A percentile compares a stretch with the other conserved stretches of the same genome.
Conservation (phyloP, 2,888 invertebrate species). For the Nymphalis urticae region DNA sequence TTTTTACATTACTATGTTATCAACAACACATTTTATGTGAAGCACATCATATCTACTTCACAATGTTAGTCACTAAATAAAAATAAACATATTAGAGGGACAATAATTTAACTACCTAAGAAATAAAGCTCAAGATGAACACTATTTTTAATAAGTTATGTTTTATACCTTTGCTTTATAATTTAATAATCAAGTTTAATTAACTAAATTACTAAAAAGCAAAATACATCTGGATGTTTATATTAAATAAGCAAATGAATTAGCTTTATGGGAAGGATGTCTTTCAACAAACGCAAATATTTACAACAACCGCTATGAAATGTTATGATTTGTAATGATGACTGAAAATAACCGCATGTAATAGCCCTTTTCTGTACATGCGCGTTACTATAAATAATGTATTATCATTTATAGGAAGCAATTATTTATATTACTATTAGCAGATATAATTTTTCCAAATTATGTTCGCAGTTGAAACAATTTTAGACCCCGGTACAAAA, state of each 20-base stretch:
- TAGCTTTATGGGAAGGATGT: slow-evolving; percentile 20
- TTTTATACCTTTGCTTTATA: too few species aligned
- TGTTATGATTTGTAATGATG: slow-evolving; percentile 31
- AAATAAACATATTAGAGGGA: slow-evolving; percentile 23
- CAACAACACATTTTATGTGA: slow-evolving; percentile 33
- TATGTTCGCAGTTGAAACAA: too few species aligned
- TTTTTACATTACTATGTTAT: slow-evolving; percentile 35
- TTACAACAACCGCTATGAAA: slow-evolving; percentile 31
- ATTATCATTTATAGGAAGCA: too few species aligned
- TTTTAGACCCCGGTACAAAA: too few species aligned
- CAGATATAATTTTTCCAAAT: too few species aligned
- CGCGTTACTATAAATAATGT: not conserved
- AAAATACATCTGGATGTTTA: not conserved
- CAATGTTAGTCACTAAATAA: slow-evolving; percentile 29
- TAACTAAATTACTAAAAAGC: not conserved
- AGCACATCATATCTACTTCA: slow-evolving; percentile 42
- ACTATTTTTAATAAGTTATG: too few species aligned
- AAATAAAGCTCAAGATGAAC: not conserved
- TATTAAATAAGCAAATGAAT: slow-evolving; percentile 15
- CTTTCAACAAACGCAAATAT: slow-evolving; percentile 20
- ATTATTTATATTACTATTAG: too few species aligned
- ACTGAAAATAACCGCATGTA: slow-evolving; percentile 18
- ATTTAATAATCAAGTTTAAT: too few species aligned
- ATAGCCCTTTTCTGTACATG: not conserved
- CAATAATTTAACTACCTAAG: not conserved